phyloP scores from a whole-genome alignment of 1,140 invertebrate genomes.

The Lerema accius region DNA sequence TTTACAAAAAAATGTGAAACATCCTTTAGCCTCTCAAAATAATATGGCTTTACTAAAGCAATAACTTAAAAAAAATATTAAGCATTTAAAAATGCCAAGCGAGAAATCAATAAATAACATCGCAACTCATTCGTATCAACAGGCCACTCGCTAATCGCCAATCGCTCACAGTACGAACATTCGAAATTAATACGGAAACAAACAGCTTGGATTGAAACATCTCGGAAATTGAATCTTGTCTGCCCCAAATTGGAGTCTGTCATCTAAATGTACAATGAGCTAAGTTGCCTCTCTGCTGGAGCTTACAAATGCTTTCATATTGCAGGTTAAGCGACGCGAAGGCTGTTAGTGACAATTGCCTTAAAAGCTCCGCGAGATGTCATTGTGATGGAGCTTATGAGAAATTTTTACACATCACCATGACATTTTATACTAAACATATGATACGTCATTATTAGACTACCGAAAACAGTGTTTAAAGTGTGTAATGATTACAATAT shows the following conservation, averaged over 20 bases:
- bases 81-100: too few species aligned
- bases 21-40: too few species aligned
- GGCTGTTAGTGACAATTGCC: not conserved
- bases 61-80: too few species aligned
- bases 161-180: not conserved
- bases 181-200: conserved; percentile 28
- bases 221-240: conserved; percentile 33
- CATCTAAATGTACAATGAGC: conserved; percentile 33
- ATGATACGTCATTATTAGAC: too few species aligned
- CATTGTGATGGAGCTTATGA: not conserved
- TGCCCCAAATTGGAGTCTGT: conserved; percentile 29
- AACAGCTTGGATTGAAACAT: conserved; percentile 29
- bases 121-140: too few species aligned
- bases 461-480: too few species aligned
- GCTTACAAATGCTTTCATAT: not conserved
- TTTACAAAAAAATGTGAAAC: too few species aligned
- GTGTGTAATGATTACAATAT: too few species aligned
- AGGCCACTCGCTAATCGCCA: not conserved
- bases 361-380: not conserved
- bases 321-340: not conserved
- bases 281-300: conserved; percentile 6
- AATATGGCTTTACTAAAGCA: too few species aligned
- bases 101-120: too few species aligned
- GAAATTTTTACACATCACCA: too few species aligned
- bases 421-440: too few species aligned